phyloP scores from a whole-genome alignment of 2,888 invertebrate genomes.

The Daptonema setosum region DNA sequence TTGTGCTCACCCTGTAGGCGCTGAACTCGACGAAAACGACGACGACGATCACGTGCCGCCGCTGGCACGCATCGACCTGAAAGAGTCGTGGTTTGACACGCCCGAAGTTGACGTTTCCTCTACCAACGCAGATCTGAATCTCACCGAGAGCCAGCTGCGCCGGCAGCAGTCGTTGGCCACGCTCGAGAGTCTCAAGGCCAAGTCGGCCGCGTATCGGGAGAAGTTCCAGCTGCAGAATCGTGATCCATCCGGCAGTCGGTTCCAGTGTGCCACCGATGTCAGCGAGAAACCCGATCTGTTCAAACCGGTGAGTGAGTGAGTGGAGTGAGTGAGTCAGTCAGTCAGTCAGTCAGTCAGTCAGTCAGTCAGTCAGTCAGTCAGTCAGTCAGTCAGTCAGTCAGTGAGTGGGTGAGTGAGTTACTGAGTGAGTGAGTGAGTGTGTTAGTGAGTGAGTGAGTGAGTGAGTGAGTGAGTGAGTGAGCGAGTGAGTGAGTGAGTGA shows the following conservation, averaged over 20 bases:
- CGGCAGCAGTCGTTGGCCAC: constrained; percentile 22
- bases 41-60: not conserved
- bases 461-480: too few species aligned
- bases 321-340: too few species aligned
- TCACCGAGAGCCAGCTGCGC: constrained; percentile 10
- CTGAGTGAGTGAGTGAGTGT: too few species aligned
- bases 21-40: too few species aligned
- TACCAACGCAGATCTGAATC: not conserved
- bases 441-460: too few species aligned
- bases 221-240: not conserved
- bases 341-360: too few species aligned
- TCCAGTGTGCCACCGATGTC: constrained; percentile 18
- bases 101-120: not conserved
- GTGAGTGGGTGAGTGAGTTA: too few species aligned
- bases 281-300: constrained; percentile 76
- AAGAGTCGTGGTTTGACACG: constrained; percentile 5
- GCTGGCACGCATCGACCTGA: not conserved
- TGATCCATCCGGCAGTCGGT: too few species aligned
- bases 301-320: constrained; percentile 64
- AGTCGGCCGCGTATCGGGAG: not conserved
- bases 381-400: too few species aligned
- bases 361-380: too few species aligned
- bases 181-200: constrained; percentile 13
- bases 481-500: too few species aligned
- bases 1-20: too few species aligned